Base-by-base conservation (phyloP, 2,113 vertebrate species). In the Xenus cinereus region DNA sequence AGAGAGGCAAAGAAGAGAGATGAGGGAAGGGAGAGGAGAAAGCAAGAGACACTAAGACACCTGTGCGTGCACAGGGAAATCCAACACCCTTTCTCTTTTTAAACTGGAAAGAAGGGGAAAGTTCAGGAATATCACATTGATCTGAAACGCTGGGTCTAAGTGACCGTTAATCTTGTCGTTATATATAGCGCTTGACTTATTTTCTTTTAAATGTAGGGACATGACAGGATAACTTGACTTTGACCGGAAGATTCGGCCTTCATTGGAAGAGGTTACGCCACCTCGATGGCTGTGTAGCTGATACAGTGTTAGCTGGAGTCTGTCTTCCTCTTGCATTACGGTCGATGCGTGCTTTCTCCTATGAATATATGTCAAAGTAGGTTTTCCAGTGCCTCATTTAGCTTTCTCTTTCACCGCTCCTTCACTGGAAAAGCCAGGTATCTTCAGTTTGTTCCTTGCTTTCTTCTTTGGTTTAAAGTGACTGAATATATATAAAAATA, bases 291-390 rank as follows among this genome's bases (percentile, higher is more conserved):
- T 48, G 16, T 10, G 15, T 15, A 20, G 45, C 30, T n/a, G 5
- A 6, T 64, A 4, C 14, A 8, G 39, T 4, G 12, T 15, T 26
- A 12, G 16, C 3, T 57, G 32, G 54, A 16, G 14, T 16, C 45
- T 11, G 27, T 20, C 73, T 39, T 67, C 46, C 23, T 50, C 28
- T 33, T 17, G 32, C 2, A 0, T 39, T 33, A 7, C 0, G 0
- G 30, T 20, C 11, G 19, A 23, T 66, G 56, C 43, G 66, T 23
- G 5, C 24, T 54, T 84, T 37, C 32, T 72, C 51, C 51, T 2
- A 14, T 50, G 39, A 71, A 37, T 33, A 39, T 4, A 24, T 32
- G n/a, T 32, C 50, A 48, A 45, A 60, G 11, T 14, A 37, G 33
- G 22, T 63, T 53, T 50, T 50, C 18, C 18, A 18, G 18, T 30